Evolutionary conservation across 1,140 invertebrate genomes (phyloP), one percentile per base, ranked within the genome.

Genomic region (Argopecten irradians): DNA sequence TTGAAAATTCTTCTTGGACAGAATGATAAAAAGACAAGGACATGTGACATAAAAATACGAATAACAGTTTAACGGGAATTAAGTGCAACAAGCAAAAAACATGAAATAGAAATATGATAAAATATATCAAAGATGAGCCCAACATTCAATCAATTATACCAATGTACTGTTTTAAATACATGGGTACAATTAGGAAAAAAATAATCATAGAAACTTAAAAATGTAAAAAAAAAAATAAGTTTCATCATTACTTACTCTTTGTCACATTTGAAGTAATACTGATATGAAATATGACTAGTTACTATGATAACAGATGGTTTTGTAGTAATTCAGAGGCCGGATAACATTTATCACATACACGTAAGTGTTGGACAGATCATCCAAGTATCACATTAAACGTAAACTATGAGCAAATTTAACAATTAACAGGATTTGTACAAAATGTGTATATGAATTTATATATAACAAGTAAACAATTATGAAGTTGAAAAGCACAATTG

Each of bases 361-460:
- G 55, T 71, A 71, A 11, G 22, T 46, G 43, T 46, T 3, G n/a
- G 55, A 71, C 55, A 71, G 55, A 28, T 71, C 14, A 28, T 71
- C 13, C 11, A 71, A 71, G 1, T 71, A 71, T 71, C n/a, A 71
- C 16, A 8, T 71, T 71, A 71, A 71, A n/a, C 55, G 28, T 71
- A 71, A n/a, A 71, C 1, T 71, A 71, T 71, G 55, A 71, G 55
- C 55, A 71, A 71, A 71, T 71, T 71, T 71, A 71, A 71, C 55
- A 71, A 71, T n/a, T 71, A 71, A 71, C 55, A 71, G 55, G 28
- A n/a, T 71, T 28, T 71, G 28, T 71, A 71, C 55, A 71, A n/a
- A 71, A n/a, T 71, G 28, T 71, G 28, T 71, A 71, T 71, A 71
- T 71, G 28, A 16, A 71, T n/a, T n/a, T 71, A 71, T 71, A 28